Conservation (phyloP, 1,140 invertebrate species). For the Diploscapter pachys region DNA sequence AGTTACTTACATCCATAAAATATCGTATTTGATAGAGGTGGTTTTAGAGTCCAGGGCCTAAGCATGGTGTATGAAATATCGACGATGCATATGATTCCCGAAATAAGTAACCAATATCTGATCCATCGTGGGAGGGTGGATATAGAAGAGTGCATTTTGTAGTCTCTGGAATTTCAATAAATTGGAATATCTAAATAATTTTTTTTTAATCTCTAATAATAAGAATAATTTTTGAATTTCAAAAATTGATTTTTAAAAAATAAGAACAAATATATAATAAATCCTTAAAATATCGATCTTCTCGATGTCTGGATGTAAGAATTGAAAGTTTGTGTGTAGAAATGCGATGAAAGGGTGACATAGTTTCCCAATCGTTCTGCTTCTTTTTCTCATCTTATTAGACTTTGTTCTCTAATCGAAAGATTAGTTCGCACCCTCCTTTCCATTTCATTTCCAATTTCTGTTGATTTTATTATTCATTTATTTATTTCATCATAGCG, state of each 20-base stretch:
- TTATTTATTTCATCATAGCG: too few relatives aligned
- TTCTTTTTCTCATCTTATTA: too few relatives aligned
- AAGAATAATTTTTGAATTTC: not conserved
- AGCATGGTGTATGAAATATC: conserved; percentile 53
- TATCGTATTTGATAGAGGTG: conserved; percentile 38
- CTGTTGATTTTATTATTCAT: too few relatives aligned
- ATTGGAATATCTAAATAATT: not conserved
- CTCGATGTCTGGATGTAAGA: too few relatives aligned
- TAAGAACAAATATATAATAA: not conserved
- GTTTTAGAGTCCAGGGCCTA: conserved; percentile 43
- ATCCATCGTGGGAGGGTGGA: conserved; percentile 44
- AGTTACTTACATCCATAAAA: conserved; percentile 45
- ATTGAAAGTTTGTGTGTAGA: too few relatives aligned
- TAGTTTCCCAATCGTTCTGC: too few relatives aligned
- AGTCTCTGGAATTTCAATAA: not conserved
- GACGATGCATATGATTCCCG: conserved; percentile 45
- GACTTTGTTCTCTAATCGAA: too few relatives aligned
- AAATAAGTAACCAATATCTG: conserved; percentile 45
- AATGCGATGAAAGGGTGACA: too few relatives aligned
- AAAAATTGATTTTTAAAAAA: not conserved
- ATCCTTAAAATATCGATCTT: not conserved
- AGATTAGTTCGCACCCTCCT: too few relatives aligned
- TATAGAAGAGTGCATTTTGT: not conserved
- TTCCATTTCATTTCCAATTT: too few relatives aligned
- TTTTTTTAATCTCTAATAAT: not conserved